phyloP scores from a whole-genome alignment of 2,113 vertebrate species.

The Pachyramphus minor region DNA sequence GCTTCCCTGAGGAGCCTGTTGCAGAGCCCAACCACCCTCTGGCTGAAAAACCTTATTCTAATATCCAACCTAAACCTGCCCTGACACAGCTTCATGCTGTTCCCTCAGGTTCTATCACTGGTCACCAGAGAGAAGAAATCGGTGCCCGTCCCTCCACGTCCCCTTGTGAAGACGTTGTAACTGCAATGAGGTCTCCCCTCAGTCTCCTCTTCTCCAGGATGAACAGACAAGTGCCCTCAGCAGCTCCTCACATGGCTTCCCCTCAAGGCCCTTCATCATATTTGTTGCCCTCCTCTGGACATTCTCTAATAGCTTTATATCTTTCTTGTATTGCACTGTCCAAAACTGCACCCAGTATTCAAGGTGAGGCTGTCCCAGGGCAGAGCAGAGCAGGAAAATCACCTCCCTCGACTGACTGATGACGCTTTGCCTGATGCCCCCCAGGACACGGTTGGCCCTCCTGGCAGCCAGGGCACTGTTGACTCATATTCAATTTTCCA shows the following conservation, averaged over 20 bases:
- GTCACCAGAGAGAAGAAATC: neutral
- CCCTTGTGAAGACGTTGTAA: accelerated
- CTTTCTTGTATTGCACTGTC: accelerated
- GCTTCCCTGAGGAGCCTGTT: neutral
- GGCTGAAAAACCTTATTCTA: neutral
- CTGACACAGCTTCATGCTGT: neutral
- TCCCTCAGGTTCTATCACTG: accelerated
- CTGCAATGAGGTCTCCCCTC: neutral
- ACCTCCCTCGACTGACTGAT: accelerated
- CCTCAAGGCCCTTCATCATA: neutral
- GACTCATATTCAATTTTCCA: accelerated
- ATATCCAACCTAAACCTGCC: accelerated
- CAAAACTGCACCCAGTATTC: accelerated
- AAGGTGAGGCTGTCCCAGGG: accelerated
- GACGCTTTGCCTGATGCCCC: neutral
- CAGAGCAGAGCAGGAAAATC: neutral
- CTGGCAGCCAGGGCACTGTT: neutral
- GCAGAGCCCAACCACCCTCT: neutral
- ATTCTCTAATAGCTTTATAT: accelerated
- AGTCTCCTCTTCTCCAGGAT: neutral
- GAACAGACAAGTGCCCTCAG: neutral
- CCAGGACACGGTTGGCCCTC: accelerated
- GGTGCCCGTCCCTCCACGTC: neutral
- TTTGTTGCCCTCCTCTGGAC: accelerated
- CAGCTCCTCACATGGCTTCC: accelerated